Evolutionary conservation across 2,888 invertebrate genomes (phyloP), one percentile per base, ranked within the genome.

Genomic region (Hirtodrosophila confusa): DNA sequence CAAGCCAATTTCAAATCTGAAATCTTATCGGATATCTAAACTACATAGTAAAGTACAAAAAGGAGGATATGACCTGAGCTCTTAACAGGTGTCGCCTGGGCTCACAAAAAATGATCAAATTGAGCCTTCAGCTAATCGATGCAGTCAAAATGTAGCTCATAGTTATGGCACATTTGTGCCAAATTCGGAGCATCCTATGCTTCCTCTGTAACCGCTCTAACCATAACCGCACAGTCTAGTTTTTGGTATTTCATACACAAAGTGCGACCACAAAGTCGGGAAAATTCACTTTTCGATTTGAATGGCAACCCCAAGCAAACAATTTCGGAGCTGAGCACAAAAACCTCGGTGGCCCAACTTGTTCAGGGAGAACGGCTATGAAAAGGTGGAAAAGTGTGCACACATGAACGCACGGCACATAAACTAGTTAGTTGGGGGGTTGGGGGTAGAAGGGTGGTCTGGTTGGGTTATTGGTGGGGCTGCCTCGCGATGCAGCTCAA

Each of bases 401-500:
- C 65, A 72, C 53, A 71, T 51, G 45, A 51, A 51, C 72, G 66
- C 67, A 67, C 56, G 49, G 36, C 45, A 37, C 41, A 43, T 54
- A 77, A 56, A 44, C 67, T 56, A 67, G 60, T 66, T 71, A 40
- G 51, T 33, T 24, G 17, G 9, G 29, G 36, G 11, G 10, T 24
- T 37, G n/a, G 36, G 36, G 7, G 6, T 11, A 45, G 10, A 43
- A 1, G n/a, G 17, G 8, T 31, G 7, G 7, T 31, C 8, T 31
- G 36, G 2, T 12, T 11, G n/a, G 29, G 7, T 27, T 29, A 29
- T 9, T 53, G 9, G 9, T 37, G 47, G 65, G 35, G 29, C 41
- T 66, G 80, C 60, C 58, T 62, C 44, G 53, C 54, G 72, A 35
- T 86, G 85, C 87, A 88, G 74, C 86, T 88, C 64, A 72, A 88